phyloP scores from a whole-genome alignment of 2,888 invertebrate species.

The Minunthozetes semirufus region DNA sequence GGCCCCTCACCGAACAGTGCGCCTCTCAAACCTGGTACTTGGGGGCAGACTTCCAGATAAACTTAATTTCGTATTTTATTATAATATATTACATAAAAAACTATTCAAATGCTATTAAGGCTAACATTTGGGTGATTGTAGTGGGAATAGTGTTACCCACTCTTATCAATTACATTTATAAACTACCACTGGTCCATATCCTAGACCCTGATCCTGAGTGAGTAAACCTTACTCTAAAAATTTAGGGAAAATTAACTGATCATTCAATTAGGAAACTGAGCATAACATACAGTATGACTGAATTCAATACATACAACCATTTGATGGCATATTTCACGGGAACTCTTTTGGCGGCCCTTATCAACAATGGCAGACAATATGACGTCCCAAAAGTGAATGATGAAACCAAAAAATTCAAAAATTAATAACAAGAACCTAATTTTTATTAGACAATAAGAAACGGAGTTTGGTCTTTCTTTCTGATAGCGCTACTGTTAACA shows the following conservation, averaged over 20 bases:
- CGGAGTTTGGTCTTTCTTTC: neutral
- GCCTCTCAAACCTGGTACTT: slow-evolving; percentile 34
- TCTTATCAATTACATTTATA: slow-evolving; percentile 5
- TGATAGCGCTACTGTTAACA: neutral
- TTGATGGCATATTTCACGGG: slow-evolving; percentile 32
- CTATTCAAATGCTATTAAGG: neutral
- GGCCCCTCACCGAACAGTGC: slow-evolving; percentile 14
- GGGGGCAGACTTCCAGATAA: slow-evolving; percentile 33
- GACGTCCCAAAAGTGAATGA: slow-evolving; percentile 3
- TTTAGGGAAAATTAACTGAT: neutral
- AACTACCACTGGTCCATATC: slow-evolving; percentile 17
- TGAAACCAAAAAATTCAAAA: neutral
- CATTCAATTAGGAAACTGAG: slow-evolving; percentile 20
- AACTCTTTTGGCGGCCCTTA: slow-evolving; percentile 17
- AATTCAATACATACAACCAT: slow-evolving; percentile 32
- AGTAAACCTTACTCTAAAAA: neutral
- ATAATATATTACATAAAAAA: slow-evolving; percentile 19
- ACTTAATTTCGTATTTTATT: slow-evolving; percentile 11
- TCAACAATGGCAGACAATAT: neutral
- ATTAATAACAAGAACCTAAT: neutral
- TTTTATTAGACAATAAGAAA: neutral
- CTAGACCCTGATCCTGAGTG: slow-evolving; percentile 31
- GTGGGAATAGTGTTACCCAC: neutral
- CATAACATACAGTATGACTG: slow-evolving; percentile 17
- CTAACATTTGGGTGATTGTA: neutral